Base-by-base conservation (phyloP, 2,113 vertebrate species). In the Cygnus buccinator region DNA sequence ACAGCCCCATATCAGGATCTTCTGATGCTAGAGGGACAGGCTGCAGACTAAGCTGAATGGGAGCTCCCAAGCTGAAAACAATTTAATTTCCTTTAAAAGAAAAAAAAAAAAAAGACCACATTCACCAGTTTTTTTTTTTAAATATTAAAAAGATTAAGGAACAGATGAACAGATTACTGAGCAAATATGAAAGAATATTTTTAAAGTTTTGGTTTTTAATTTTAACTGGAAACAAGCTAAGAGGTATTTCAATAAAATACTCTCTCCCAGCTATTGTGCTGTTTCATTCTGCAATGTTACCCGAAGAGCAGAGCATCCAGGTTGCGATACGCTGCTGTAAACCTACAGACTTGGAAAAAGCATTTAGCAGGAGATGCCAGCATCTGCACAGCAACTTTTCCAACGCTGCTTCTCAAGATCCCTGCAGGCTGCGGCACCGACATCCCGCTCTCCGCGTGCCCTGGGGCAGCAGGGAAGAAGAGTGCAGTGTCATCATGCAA, bases 71-170 rank as follows among this genome's bases (percentile, higher is more conserved):
- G 96, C 93, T 94, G 89, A 97, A 92, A 94, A 87, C 18, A 70
- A 77, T 97, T 98, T 97, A 95, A 98, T 98, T 98, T 98, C 98
- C 97, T 97, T 95, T 92, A 23, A 75, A 82, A 65, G 90, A 87
- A 71, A 70, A 35, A 39, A 70, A 35, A 39, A 39, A 84, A 71
- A 16, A 35, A n/a, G 5, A 8, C n/a, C n/a, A 65, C 16, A 28
- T 43, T 48, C 9, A 4, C 41, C 31, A 70, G 39, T 39, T 67
- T 59, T 91, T 90, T 86, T 77, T 44, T 75, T 80, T 81, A 91
- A 97, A 93, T 97, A 98, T 95, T 96, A 97, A 96, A 95, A 83
- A 86, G 84, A 44, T 39, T 76, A 84, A 68, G 65, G 67, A 83
- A 58, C 55, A 96, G 94, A 97, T 97, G 43, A 97, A 93, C 68